Evolutionary conservation across 2,888 invertebrate genomes (phyloP).

Genomic region (Taphrorychus bicolor): DNA sequence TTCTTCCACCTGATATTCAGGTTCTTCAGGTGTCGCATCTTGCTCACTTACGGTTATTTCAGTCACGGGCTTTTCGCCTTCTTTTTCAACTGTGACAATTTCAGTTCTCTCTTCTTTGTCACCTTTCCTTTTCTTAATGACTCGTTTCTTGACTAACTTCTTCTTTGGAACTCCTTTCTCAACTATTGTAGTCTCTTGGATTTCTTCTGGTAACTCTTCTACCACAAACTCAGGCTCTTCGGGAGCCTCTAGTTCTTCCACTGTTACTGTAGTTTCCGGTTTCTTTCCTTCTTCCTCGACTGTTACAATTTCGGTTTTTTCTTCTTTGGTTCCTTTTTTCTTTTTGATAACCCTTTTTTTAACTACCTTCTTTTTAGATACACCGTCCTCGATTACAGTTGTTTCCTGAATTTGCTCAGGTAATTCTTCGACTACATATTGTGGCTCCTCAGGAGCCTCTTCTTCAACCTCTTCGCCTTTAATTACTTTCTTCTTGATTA

Average conservation of each 20-base stretch:
- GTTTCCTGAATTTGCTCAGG: conserved; percentile 51
- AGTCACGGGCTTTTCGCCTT: conserved; percentile 60
- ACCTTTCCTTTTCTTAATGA: conserved; percentile 58
- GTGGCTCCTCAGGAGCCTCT: conserved; percentile 49
- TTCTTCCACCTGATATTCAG: conserved; percentile 25
- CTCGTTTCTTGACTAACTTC: conserved; percentile 54
- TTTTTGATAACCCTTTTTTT: conserved; percentile 59
- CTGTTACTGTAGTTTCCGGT: conserved; percentile 47
- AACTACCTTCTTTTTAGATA: conserved; percentile 53
- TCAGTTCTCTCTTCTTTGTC: conserved; percentile 56
- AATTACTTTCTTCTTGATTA: conserved; percentile 52
- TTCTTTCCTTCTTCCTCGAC: conserved; percentile 46
- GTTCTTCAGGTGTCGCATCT: conserved; percentile 41
- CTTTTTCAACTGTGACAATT: conserved; percentile 58
- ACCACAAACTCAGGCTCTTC: conserved; percentile 42
- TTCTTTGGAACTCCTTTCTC: conserved; percentile 44
- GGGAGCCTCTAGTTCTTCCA: conserved; percentile 41
- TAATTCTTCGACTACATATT: conserved; percentile 48
- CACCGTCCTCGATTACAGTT: conserved; percentile 46
- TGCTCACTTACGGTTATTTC: conserved; percentile 55
- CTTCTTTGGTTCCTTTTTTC: conserved; percentile 50
- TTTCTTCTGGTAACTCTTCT: conserved; percentile 42
- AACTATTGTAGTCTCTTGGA: conserved; percentile 47
- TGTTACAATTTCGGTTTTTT: conserved; percentile 50
- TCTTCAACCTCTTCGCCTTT: conserved; percentile 51